Base-by-base conservation (phyloP, 1,140 invertebrate genomes). In the Alviniconcha marisindica region DNA sequence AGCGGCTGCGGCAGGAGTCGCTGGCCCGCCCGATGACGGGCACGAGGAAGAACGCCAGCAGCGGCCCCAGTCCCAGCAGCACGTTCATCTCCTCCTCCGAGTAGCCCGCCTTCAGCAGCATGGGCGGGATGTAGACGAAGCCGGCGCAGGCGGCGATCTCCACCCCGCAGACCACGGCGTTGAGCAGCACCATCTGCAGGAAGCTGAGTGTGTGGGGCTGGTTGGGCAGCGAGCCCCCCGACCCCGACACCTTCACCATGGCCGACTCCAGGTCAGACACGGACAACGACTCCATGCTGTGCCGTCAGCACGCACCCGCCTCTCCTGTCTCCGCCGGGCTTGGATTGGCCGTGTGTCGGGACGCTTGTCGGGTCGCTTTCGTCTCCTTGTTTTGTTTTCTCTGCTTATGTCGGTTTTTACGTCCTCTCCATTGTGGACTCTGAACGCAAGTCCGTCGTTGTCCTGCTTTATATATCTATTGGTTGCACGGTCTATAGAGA, bases 51-150 rank as follows among this genome's bases (percentile, higher is more conserved):
- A 94, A 91, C 24, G 93, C 94, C 42, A 94, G 79, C 48, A 94
- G 87, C 21, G 93, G 92, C 31, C 94, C 94, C 40, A 94, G 83
- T 14, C 93, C 93, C 0, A 94, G 84, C 24, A 94, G 89, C 56
- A 93, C 89, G 71, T 91, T 93, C 92, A 94, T 94, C 63, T 92
- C 86, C 81, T 92, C 89, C 81, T 94, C 94, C 21, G 89, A 87
- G 85, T 94, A 93, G 7, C 94, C 94, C 40, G 91, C 90, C 84
- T 94, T 94, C 12, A 94, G 89, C 40, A 94, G 84, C 88, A 94
- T 90, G 33, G 94, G 94, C 28, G 94, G 94, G 80, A 94, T 93
- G 87, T 94, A 94, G 2, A 92, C 93, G 87, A 94, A 94, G 28
- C 93, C 94, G 56, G 93, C 93, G 85, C 92, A 94, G 36, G 92